Base-by-base conservation (phyloP, 2,113 vertebrate species). In the Telmatochromis brachygnathus region DNA sequence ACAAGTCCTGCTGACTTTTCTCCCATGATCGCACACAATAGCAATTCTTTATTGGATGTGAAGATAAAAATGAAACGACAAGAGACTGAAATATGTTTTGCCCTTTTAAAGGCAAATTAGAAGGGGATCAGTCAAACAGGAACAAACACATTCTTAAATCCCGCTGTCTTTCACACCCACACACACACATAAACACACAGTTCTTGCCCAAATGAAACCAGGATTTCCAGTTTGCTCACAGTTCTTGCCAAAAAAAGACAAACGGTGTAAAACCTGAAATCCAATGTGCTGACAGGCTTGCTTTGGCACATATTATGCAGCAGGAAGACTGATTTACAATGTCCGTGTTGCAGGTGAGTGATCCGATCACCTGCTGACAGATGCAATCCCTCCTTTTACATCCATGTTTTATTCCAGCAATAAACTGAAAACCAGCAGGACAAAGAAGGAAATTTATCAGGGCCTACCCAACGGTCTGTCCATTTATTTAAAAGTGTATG, bases 221-320 rank as follows among this genome's bases (percentile, higher is more conserved):
- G 94, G 87, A 87, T 81, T 94, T 94, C 94, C 91, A 87, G 93
- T 95, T 94, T 81, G n/a, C 3, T 91, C 5, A 42, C 87, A 82
- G 35, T 58, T 45, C 49, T 82, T 82, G 87, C 86, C 91, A 92
- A 81, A 75, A n/a, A n/a, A 82, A 49, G 86, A 87, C 70, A 80
- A 88, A 85, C 2, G 37, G n/a, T 21, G 45, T 35, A 39, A 56
- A 88, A 77, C 54, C 45, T 85, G 84, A 91, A 91, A 70, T 89
- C 49, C 5, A 51, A 42, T 21, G 8, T 79, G 86, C 77, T 90
- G 80, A 91, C 81, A 80, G 84, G 33, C 70, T 55, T 37, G 84
- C 85, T 84, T 90, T 82, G 68, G 77, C 58, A 2, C 26, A 6
- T 47, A 28, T 10, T 65, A 37, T 83, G 58, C 33, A 77, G 37